These are phyloP conservation scores for Hemaris fuciformis DNA, from an alignment of 2,888 invertebrate genomes.

Conservation along the genomic window DNA sequence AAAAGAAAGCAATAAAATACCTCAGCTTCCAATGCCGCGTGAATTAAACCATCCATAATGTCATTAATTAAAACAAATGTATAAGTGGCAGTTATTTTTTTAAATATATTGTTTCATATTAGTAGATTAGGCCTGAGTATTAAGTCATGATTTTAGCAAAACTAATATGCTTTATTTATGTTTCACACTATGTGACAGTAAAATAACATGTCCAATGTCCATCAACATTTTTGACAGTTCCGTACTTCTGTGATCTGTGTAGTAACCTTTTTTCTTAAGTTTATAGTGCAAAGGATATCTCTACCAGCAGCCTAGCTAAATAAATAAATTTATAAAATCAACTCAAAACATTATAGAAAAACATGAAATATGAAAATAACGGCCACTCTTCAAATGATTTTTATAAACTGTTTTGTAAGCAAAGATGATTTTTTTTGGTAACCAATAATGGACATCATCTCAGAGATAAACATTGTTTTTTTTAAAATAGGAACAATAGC, in stretches of 20 bases:
- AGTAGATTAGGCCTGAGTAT: constrained; percentile 69
- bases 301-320: not conserved
- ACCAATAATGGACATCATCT: no score
- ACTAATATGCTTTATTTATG: constrained; percentile 80
- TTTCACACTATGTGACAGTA: constrained; percentile 80
- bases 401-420: no score
- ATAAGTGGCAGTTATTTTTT: constrained; percentile 66
- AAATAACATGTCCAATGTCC: constrained; percentile 79
- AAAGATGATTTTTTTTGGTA: no score
- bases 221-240: constrained; percentile 74
- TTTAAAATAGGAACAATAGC: no score
- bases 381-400: no score
- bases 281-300: not conserved
- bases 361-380: no score
- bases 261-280: not conserved
- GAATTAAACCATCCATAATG: constrained; percentile 82
- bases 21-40: constrained; percentile 82
- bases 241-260: constrained; percentile 31
- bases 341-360: no score
- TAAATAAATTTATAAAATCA: not conserved
- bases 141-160: constrained; percentile 80
- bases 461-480: no score
- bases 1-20: constrained; percentile 64
- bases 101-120: constrained; percentile 72
- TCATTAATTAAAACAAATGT: constrained; percentile 75